Evolutionary conservation across 2,888 invertebrate species (phyloP).

Genomic region (Epistrophella euchroma): DNA sequence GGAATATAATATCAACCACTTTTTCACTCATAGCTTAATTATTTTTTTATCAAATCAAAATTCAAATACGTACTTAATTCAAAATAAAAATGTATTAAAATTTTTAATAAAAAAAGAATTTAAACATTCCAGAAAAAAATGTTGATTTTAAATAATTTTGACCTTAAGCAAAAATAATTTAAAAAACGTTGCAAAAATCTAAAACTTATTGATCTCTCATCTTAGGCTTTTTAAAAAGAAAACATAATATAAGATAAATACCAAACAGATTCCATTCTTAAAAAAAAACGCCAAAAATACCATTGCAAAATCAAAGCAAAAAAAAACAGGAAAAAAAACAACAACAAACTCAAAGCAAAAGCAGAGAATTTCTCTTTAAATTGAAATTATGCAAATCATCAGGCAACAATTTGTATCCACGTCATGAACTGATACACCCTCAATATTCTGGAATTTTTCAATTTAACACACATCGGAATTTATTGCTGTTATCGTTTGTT

Average conservation of each 20-base stretch:
- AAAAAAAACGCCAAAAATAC: slow-evolving; percentile 26
- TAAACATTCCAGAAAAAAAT: not conserved
- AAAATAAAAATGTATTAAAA: no score
- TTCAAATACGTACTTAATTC: no score
- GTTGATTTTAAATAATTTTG: not conserved
- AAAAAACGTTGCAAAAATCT: not conserved
- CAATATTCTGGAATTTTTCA: slow-evolving; percentile 77
- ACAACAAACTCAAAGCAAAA: slow-evolving; percentile 48
- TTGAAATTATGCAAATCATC: slow-evolving; percentile 78
- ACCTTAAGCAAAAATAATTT: not conserved
- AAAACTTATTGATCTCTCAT: slow-evolving; percentile 1
- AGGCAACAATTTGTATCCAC: slow-evolving; percentile 77
- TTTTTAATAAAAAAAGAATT: no score
- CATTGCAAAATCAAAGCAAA: slow-evolving; percentile 11
- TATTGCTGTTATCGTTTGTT: slow-evolving; percentile 67
- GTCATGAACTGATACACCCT: slow-evolving; percentile 76
- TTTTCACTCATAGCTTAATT: no score
- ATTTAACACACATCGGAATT: slow-evolving; percentile 78
- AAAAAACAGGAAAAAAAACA: slow-evolving; percentile 18
- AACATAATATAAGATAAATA: slow-evolving; percentile 30
- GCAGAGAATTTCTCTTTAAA: slow-evolving; percentile 68
- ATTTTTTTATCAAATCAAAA: no score
- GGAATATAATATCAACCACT: no score
- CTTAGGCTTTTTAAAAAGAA: slow-evolving; percentile 11
- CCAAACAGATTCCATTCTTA: slow-evolving; percentile 27